Evolutionary conservation across 2,113 vertebrate species (phyloP), one percentile per base, ranked within the genome.

Genomic region (Stigmatopora nigra): DNA sequence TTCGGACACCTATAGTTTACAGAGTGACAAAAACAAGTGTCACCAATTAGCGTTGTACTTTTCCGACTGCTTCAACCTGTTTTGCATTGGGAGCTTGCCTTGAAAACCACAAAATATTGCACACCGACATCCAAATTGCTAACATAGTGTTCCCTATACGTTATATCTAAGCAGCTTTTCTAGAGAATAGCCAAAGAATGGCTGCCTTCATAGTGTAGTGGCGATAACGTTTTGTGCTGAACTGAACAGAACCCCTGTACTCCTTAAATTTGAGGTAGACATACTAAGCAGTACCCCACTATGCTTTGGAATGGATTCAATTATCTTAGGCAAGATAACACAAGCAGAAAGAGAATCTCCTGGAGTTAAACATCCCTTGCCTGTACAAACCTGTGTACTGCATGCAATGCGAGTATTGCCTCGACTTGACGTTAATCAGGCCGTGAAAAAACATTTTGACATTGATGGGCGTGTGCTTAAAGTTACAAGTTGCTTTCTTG

Each of bases 341-440:
- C 31, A 35, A 61, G 56, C 66, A 64, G 55, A 79, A 82, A 63
- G 47, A 72, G 67, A 63, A 69, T 45, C 70, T 81, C 56, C 45
- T 25, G 76, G 67, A 78, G 64, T 47, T 72, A 74, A 75, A 45
- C 73, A 2, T 56, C 19, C 72, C 63, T 64, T 77, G 69, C 82
- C 75, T 81, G 78, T 77, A 67, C 67, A 51, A 81, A 80, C 82
- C 65, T 80, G 84, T 53, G 73, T 41, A 31, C 25, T 31, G 25
- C 68, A 71, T 77, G 51, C 68, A 80, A 78, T 80, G 13, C 74
- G 82, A 75, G 82, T 61, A 81, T 82, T 86, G 80, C 79, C 72
- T 75, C 69, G 68, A 69, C 69, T 48, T 76, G 72, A 77, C 72
- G 67, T 73, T 61, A 77, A 74, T 55, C 12, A 82, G 77, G 65